Conservation (phyloP, 2,113 vertebrate genomes). For the Corvus moneduloides region DNA sequence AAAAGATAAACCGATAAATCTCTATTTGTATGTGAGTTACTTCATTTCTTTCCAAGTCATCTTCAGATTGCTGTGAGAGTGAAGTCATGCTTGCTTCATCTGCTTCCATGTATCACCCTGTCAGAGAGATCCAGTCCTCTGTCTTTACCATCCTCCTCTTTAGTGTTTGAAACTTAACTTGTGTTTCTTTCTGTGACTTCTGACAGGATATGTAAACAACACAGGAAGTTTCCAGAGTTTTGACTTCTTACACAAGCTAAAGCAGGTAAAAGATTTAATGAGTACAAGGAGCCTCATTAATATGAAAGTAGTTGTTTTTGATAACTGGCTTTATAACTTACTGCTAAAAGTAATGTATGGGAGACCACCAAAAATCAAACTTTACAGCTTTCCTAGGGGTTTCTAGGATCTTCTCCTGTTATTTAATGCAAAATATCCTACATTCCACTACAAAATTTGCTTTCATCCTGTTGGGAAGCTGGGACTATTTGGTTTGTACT, state of each 20-base stretch:
- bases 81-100: background rate
- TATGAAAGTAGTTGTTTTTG: background rate
- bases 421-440: background rate
- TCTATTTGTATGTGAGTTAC: background rate
- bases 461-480: background rate
- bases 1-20: accelerated
- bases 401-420: background rate
- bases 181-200: background rate
- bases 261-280: background rate
- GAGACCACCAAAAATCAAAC: background rate
- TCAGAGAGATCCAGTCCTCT: background rate
- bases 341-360: background rate
- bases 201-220: background rate
- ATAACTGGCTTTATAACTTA: background rate
- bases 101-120: background rate
- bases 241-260: background rate
- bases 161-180: background rate
- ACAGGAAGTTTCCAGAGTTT: background rate
- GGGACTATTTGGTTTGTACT: background rate
- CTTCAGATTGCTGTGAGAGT: background rate
- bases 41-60: background rate
- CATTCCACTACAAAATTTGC: background rate
- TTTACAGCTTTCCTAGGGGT: background rate
- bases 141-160: background rate
- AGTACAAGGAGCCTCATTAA: background rate